A percentile compares a stretch with the other conserved stretches of the same genome.
Evolutionary conservation across 2,888 invertebrate species (phyloP).

Genomic region (Drosophila recens): DNA sequence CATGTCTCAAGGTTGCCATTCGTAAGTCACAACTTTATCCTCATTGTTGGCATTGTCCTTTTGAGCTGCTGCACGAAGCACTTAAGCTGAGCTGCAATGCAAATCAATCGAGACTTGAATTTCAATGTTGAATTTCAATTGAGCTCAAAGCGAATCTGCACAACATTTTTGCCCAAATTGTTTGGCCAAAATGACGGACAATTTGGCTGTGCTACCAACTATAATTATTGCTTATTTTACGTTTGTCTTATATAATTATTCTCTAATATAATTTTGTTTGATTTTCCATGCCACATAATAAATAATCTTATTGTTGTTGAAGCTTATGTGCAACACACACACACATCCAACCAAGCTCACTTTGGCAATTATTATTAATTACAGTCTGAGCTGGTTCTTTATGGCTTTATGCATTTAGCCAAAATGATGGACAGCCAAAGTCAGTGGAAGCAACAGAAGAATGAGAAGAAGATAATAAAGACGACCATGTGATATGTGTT

Average conservation of each 20-base stretch:
- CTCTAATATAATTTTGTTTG: background rate
- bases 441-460: conserved; percentile 4
- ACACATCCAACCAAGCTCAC: background rate
- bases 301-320: background rate
- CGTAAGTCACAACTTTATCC: conserved; percentile 5
- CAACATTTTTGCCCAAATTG: background rate
- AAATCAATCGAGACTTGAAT: conserved; percentile 10
- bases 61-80: conserved; percentile 10
- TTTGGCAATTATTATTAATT: conserved; percentile 47
- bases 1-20: conserved; percentile 14
- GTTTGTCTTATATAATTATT: background rate
- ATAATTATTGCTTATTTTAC: background rate
- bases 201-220: background rate
- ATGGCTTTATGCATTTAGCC: conserved; percentile 17
- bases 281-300: background rate
- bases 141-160: background rate
- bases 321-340: background rate
- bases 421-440: conserved; percentile 25
- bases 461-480: background rate
- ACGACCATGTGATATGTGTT: conserved; percentile 12
- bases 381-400: conserved; percentile 19
- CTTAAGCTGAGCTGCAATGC: conserved; percentile 12
- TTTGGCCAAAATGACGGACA: background rate
- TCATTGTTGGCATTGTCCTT: conserved; percentile 17
- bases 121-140: conserved; percentile 4